These are phyloP conservation scores for Luscinia luscinia DNA, from an alignment of 2,797 vertebrate species.

Conservation along the genomic window DNA sequence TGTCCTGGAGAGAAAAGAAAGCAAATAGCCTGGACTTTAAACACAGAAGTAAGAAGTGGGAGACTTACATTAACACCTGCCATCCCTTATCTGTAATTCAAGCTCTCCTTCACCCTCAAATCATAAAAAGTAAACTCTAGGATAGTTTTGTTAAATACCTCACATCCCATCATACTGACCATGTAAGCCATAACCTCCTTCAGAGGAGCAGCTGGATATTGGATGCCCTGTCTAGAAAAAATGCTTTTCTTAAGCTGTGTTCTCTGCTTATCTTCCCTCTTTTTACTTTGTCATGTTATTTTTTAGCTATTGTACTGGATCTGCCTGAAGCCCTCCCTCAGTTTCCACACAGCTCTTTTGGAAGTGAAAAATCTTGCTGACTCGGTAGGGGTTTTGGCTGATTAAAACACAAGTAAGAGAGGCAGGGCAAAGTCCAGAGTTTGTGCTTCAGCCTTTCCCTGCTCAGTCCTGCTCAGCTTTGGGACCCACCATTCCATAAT, in stretches of 20 bases:
- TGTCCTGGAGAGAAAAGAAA: constrained; percentile 3
- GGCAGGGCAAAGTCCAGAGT: not conserved
- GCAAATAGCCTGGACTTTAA: not conserved
- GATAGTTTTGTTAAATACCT: not conserved
- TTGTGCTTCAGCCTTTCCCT: not conserved
- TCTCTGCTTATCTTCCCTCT: not conserved
- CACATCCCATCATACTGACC: not conserved
- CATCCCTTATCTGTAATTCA: not conserved
- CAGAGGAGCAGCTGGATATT: not conserved
- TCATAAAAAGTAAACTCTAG: not conserved
- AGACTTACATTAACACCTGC: not conserved
- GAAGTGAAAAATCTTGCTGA: constrained; percentile 50
- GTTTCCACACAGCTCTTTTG: constrained; percentile 40
- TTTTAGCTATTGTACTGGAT: constrained; percentile 44
- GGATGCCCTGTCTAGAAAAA: not conserved
- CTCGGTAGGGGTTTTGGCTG: constrained; percentile 7
- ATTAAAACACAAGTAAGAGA: constrained; percentile 26
- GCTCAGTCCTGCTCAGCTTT: not conserved
- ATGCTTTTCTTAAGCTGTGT: not conserved
- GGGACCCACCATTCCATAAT: not conserved
- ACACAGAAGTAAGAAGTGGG: not conserved
- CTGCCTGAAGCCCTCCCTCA: constrained; percentile 8
- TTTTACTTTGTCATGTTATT: not conserved
- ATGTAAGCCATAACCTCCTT: not conserved
- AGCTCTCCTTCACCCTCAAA: not conserved